Evolutionary conservation across 2,113 vertebrate species (phyloP), one percentile per base, ranked within the genome.

Genomic region (Dissostichus mawsoni): DNA sequence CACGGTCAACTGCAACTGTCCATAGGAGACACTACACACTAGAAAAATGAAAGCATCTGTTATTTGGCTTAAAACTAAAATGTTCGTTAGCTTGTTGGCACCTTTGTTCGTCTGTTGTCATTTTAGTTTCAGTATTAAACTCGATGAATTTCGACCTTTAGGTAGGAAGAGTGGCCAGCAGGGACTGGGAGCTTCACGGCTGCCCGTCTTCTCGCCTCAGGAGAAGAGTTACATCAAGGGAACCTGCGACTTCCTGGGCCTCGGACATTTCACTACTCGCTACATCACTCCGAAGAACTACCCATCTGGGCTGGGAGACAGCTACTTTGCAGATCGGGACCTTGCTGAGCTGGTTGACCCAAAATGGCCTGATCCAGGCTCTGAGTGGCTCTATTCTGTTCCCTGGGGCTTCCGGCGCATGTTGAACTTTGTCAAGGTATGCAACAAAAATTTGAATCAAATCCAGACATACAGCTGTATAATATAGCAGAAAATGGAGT

Each of bases 341-440:
- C 78, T 97, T 11, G 90, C 94, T 1, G 97, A 97, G 84, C 90
- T 98, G 74, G 96, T 96, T 6, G 97, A 99, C 87, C 97, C 97
- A 0, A 81, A 85, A 23, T 97, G 96, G 97, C 95, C 96, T 2
- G 95, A 96, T 23, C 94, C 95, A 13, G 97, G 96, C 4, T 96
- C 97, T 0, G 94, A 95, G 4, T 95, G 96, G 96, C 94, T 92
- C 64, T 92, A 92, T 0, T 89, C 91, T 0, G 92, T 93, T 29
- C 90, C 92, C 20, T 93, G 92, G 92, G 92, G 90, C 44, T 93
- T 93, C 81, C 33, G 90, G 11, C 90, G 91, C 48, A 16, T 92
- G 77, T 91, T 98, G 71, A 96, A 98, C 88, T 99, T 96, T 85
- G 93, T 97, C 50, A 97, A 97, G 96, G 98, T 98, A 91, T 12